A percentile compares a stretch with the other conserved stretches of the same genome.
Conservation (phyloP, 1,140 invertebrate genomes). For the Nephotettix cincticeps region DNA sequence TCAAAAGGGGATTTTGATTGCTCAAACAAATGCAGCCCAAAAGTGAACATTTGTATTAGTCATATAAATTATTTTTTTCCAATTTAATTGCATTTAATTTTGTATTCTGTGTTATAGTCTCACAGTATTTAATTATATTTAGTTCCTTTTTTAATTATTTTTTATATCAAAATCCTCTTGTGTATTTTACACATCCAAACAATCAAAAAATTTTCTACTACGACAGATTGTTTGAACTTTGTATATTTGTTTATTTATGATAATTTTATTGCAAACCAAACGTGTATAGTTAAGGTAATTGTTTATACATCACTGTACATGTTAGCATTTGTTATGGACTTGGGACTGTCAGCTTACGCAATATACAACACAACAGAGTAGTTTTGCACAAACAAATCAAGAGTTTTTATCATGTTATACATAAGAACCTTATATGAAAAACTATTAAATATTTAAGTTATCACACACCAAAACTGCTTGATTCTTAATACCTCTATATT, state of each 20-base stretch:
- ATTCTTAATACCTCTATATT: too few relatives aligned
- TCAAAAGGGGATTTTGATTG: too few relatives aligned
- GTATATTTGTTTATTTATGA: neutral
- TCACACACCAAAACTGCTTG: slow-evolving; percentile 7
- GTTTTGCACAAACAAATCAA: slow-evolving; percentile 29
- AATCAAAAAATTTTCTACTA: neutral
- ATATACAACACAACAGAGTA: slow-evolving; percentile 22
- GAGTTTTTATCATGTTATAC: slow-evolving; percentile 28
- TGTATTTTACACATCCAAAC: neutral
- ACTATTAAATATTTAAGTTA: slow-evolving; percentile 28
- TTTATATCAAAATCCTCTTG: neutral
- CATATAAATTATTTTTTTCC: too few relatives aligned
- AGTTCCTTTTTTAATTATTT: too few relatives aligned
- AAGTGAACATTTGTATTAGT: too few relatives aligned
- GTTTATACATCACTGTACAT: slow-evolving; percentile 5
- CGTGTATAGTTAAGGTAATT: slow-evolving; percentile 3
- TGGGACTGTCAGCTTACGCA: slow-evolving; percentile 19
- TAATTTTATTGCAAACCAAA: neutral
- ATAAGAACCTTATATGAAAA: slow-evolving; percentile 25
- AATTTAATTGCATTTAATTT: too few relatives aligned
- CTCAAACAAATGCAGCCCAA: too few relatives aligned
- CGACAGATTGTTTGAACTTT: neutral
- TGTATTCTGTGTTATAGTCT: too few relatives aligned
- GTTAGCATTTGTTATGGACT: slow-evolving; percentile 24
- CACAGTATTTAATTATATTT: too few relatives aligned